Conservation (phyloP, 2,888 invertebrate genomes). For the Oligia latruncula region DNA sequence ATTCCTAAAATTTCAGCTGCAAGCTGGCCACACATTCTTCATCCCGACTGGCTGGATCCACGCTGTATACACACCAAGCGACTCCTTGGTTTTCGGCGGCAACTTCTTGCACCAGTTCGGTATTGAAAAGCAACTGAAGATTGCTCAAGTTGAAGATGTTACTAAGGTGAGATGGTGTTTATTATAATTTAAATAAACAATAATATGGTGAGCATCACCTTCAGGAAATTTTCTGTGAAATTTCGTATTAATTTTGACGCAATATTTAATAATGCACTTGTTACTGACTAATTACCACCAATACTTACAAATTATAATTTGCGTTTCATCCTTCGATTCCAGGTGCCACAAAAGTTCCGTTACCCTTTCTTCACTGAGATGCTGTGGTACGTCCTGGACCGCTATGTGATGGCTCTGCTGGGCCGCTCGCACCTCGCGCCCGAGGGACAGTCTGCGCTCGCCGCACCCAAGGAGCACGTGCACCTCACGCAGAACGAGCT, state of each 20-base stretch:
- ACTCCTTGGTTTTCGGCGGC: slow-evolving; percentile 99
- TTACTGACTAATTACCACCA: not conserved
- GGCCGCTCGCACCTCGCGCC: slow-evolving; percentile 94
- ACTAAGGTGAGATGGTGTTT: slow-evolving; percentile 92
- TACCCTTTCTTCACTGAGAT: slow-evolving; percentile 99
- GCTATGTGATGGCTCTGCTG: slow-evolving; percentile 96
- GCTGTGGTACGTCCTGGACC: slow-evolving; percentile 98
- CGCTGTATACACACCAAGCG: slow-evolving; percentile 98
- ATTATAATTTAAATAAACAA: too few relatives aligned
- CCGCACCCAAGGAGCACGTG: slow-evolving; percentile 90
- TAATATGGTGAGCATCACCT: too few relatives aligned
- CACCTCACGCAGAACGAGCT: slow-evolving; percentile 95
- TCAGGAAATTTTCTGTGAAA: too few relatives aligned
- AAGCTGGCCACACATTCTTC: slow-evolving; percentile 98
- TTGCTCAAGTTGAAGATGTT: slow-evolving; percentile 98
- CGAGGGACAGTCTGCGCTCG: slow-evolving; percentile 73
- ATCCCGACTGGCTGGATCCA: slow-evolving; percentile 99
- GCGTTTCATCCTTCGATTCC: slow-evolving; percentile 43
- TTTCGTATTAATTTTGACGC: too few relatives aligned
- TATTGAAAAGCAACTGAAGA: slow-evolving; percentile 98
- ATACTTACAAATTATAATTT: not conserved
- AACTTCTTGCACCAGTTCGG: slow-evolving; percentile 99
- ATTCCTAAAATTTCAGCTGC: slow-evolving; percentile 86
- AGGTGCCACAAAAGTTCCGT: slow-evolving; percentile 99
- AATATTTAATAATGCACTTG: not conserved